Evolutionary conservation across 1,140 invertebrate genomes (phyloP), one percentile per base, ranked within the genome.

Genomic region (Mamestra configurata): DNA sequence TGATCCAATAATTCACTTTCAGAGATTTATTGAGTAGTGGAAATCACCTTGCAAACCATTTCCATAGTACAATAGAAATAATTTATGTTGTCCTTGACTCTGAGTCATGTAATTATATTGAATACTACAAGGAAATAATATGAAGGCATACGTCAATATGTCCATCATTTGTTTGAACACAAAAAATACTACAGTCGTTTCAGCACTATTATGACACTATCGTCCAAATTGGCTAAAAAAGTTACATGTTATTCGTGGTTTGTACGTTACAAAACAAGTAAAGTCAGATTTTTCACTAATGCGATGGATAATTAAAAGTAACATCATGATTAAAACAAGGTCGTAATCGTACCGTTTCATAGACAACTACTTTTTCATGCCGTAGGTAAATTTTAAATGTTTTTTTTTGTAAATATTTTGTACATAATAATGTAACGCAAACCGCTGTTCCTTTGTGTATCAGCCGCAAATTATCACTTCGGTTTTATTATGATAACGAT

Each of bases 31-130:
- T 79, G 73, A 79, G 76, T 81, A 82, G 13, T 49, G 43, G 43
- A 49, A 82, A 31, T 83, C 78, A 84, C 84, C 86, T 89, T 88
- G 85, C 84, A 46, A 13, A 73, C 64, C 78, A 85, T 88, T 86
- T 85, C 83, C 79, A 87, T 82, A 86, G 82, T 43, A 77, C 20
- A 82, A 83, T 75, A 71, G 72, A 37, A 80, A 88, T 84, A 81
- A 88, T 88, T 89, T 86, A 24, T 82, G 79, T 76, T 81, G 82
- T 79, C 88, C 89, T 90, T 88, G 86, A 82, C 68, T 85, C 72
- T 77, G 85, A 80, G 79, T 89, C 84, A 88, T 55, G 86, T 73
- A 81, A 77, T 83, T 80, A 77, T 82, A 83, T 73, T 40, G 53
- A 70, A 57, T 64, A n/a, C 55, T 18, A 64, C 15, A 59, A 77